Percentiles rank a stretch among this genome's conserved stretches.
These are phyloP conservation scores for Chionis minor DNA, from an alignment of 2,113 vertebrate species.

Conservation along the genomic window DNA sequence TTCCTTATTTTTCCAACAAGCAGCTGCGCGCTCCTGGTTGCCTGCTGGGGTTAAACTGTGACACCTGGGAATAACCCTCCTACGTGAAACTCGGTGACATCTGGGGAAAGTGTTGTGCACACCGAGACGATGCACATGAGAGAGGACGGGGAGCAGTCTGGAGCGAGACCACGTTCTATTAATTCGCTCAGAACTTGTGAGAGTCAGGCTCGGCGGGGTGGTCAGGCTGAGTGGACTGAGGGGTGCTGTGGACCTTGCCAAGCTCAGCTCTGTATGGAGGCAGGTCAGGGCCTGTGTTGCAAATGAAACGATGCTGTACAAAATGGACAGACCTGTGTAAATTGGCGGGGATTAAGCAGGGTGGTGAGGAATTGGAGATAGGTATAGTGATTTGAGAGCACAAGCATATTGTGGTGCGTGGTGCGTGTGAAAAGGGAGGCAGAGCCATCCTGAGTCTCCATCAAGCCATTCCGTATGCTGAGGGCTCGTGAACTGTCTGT, in stretches of 20 bases:
- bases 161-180: not conserved
- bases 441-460: not conserved
- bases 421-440: not conserved
- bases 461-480: not conserved
- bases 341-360: not conserved
- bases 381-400: not conserved
- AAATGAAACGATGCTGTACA: not conserved
- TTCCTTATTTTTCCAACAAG: not conserved
- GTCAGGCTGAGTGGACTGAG: not conserved
- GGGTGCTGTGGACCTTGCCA: not conserved
- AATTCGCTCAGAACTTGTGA: not conserved
- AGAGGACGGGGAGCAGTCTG: not conserved
- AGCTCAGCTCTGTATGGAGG: rapidly evolving
- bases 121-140: not conserved
- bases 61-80: not conserved
- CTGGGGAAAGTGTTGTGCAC: not conserved
- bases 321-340: not conserved
- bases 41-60: not conserved
- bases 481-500: not conserved
- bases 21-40: not conserved
- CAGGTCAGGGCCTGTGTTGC: rapidly evolving
- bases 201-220: not conserved
- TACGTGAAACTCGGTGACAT: not conserved
- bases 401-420: rapidly evolving
- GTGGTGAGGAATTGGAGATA: not conserved